A percentile compares a stretch with the other conserved stretches of the same genome.
These are phyloP conservation scores for Noctua comes DNA, from an alignment of 2,888 invertebrate genomes.

Conservation along the genomic window DNA sequence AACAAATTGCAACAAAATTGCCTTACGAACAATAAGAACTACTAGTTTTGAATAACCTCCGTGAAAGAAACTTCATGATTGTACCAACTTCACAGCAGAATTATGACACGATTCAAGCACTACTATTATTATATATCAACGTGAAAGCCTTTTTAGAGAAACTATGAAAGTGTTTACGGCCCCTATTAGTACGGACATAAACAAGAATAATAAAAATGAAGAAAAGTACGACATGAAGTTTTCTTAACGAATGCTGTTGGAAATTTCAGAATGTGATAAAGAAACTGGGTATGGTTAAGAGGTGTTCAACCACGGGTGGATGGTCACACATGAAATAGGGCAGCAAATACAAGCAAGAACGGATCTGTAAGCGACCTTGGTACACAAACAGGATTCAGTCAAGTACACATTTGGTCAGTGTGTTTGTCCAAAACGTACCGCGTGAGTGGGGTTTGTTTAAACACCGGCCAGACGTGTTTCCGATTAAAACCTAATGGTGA, in stretches of 20 bases:
- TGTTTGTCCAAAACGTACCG: slow-evolving; percentile 42
- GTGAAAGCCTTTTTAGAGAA: slow-evolving; percentile 59
- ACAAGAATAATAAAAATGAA: slow-evolving; percentile 48
- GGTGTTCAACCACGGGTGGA: slow-evolving; percentile 2
- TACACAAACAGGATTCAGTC: slow-evolving; percentile 59
- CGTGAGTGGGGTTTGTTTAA: slow-evolving; percentile 46
- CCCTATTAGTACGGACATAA: slow-evolving; percentile 55
- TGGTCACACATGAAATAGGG: slow-evolving; percentile 46
- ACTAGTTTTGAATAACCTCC: slow-evolving; percentile 44
- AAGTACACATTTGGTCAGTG: slow-evolving; percentile 57
- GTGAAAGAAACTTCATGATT: slow-evolving; percentile 42
- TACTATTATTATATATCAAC: slow-evolving; percentile 49
- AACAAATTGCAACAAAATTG: slow-evolving; percentile 32
- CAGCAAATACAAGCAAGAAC: slow-evolving; percentile 50
- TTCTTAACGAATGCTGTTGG: slow-evolving; percentile 16
- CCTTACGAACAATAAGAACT: slow-evolving; percentile 23
- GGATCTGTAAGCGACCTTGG: slow-evolving; percentile 39
- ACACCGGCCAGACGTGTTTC: slow-evolving; percentile 44
- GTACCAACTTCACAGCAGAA: slow-evolving; percentile 46
- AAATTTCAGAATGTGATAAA: slow-evolving; percentile 8
- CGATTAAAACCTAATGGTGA: slow-evolving; percentile 40
- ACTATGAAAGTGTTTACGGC: slow-evolving; percentile 59
- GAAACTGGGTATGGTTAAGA: slow-evolving; percentile 13
- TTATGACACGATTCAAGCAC: slow-evolving; percentile 52
- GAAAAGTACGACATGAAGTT: slow-evolving; percentile 37